Base-by-base conservation (phyloP, 2,888 invertebrate genomes). In the Drosophila eohydei region DNA sequence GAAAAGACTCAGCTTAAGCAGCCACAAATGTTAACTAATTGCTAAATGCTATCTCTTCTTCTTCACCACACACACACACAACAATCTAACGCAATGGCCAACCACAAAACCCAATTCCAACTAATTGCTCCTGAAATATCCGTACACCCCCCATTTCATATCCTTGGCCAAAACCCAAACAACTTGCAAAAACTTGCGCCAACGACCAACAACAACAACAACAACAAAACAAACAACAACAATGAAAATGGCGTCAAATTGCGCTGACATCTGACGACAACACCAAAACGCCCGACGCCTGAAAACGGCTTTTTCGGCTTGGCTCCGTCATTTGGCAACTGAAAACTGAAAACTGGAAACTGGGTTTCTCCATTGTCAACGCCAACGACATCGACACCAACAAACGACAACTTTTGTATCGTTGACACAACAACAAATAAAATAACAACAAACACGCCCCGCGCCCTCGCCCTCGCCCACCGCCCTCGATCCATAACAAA, bases 221-320 rank as follows among this genome's bases (percentile, higher is more conserved):
- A 28, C 48, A 73, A 62, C 51, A 65, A 51, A 44, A 51, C 52
- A 28, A 74, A 72, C 48, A 68, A 67, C 61, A 64, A 83, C 46
- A 89, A 90, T 90, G 89, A 81, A 89, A 91, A 89, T 90, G 91
- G 89, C 91, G 86, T 84, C 88, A 90, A 91, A 92, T 91, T 91
- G 89, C 86, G 81, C 85, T 91, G 91, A 90, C 90, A 91, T 90
- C 89, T 87, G 90, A 90, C 90, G 88, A 80, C 64, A 62, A 74
- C 62, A 48, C 50, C 61, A 51, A 74, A 63, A 63, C 67, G 60
- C 50, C 56, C 60, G 66, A 21, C 54, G 67, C 48, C 68, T 62
- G 57, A 56, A 48, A 40, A 59, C 32, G 43, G 43, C n/a, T 52
- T 54, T 67, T 67, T 66, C 54, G 67, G 26, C 52, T 65, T 52